Base-by-base conservation (phyloP, 2,888 invertebrate genomes). In the Andrena dorsata region DNA sequence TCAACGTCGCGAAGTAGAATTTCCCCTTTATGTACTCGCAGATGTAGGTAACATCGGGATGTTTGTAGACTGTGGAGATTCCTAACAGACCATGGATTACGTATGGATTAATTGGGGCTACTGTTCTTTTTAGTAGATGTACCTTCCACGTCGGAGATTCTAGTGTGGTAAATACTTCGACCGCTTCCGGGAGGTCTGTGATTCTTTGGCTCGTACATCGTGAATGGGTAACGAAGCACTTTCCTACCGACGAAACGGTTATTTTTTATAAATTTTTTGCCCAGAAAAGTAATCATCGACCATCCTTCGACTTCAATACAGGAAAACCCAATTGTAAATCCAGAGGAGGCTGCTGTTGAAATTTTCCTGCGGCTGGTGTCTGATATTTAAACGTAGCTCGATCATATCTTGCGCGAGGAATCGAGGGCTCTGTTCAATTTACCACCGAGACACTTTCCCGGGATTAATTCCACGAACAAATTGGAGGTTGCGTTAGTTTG, bases 1-100 rank as follows among this genome's bases (percentile, higher is more conserved):
- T 96, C 77, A 98, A 95, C 0, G 98, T 98, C 53, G 98, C 98
- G 94, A 99, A 99, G 95, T 98, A 99, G 76, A 99, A 95, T 89
- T 89, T 92, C 66, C 92, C 87, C 64, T 88, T 88, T 28, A 93
- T 83, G 49, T 86, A 89, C 76, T 93, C 92, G 23, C 87, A 86
- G 20, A 92, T 75, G 23, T 83, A 71, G 5, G 66, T 89, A 5
- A 93, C 78, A 41, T 93, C 91, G 10, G 90, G 90, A 77, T 91
- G 90, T 58, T 75, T 77, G 72, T 90, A 88, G 79, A 91, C 77
- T 30, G 85, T 76, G 58, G 64, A 77, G 20, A 71, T 76, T 6
- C 69, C 86, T 84, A 41, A 58, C 10, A 26, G 26, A 26, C 28
- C n/a, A 32, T 20, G 13, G 16, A 20, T 13, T 1, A 20, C 41